These are phyloP conservation scores for Scophthalmus maximus DNA, from an alignment of 2,113 vertebrate genomes.

Conservation along the genomic window DNA sequence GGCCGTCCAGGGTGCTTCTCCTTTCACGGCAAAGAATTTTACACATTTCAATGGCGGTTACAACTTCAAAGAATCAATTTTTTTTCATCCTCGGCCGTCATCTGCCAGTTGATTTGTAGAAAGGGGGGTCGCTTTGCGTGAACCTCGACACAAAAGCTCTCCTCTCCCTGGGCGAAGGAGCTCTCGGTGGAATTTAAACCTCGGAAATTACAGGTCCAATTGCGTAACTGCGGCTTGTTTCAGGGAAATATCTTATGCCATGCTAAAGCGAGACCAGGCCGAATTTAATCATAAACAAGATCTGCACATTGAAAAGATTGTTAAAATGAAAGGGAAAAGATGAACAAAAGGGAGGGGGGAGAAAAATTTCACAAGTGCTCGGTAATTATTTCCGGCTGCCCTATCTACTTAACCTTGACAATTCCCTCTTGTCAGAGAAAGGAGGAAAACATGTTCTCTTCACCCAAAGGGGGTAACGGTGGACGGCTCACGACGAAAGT, in stretches of 20 bases:
- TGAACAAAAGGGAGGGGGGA: slow-evolving; percentile 65
- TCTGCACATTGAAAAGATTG: slow-evolving; percentile 70
- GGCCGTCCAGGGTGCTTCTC: slow-evolving; percentile 87
- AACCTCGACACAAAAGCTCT: slow-evolving; percentile 89
- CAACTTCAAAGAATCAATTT: slow-evolving; percentile 99
- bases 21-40: slow-evolving; percentile 96
- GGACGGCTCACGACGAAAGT: slow-evolving; percentile 67
- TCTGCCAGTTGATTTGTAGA: slow-evolving; percentile 93
- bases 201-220: slow-evolving; percentile 87
- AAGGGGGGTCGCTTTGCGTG: slow-evolving; percentile 89
- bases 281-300: slow-evolving; percentile 72
- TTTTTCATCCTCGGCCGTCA: slow-evolving; percentile 98
- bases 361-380: slow-evolving; percentile 77
- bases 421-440: slow-evolving; percentile 86
- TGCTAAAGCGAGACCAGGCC: slow-evolving; percentile 75
- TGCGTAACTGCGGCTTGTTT: slow-evolving; percentile 86
- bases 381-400: slow-evolving; percentile 93
- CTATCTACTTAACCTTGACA: slow-evolving; percentile 91
- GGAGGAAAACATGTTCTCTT: slow-evolving; percentile 81
- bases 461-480: slow-evolving; percentile 61
- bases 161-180: slow-evolving; percentile 84
- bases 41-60: slow-evolving; percentile 99
- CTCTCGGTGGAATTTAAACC: slow-evolving; percentile 87
- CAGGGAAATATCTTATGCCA: slow-evolving; percentile 80
- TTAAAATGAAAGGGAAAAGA: slow-evolving; percentile 80